Percentiles rank a stretch among this genome's conserved stretches.
Conservation (phyloP, 2,797 vertebrate species). For the Cheirogaleus major region DNA sequence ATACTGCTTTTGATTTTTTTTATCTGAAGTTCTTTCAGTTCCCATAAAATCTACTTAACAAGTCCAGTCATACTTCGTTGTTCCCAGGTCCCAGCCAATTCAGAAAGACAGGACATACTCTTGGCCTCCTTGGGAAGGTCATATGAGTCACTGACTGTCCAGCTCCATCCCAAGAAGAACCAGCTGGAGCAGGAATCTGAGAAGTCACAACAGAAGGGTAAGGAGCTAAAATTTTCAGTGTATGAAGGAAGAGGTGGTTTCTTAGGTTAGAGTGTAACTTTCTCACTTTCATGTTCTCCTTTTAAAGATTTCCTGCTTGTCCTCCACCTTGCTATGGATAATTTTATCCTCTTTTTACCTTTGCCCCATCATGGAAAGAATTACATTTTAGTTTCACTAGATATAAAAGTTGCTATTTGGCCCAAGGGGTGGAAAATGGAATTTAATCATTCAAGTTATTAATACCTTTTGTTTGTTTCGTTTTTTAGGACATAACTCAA, state of each 20-base stretch:
- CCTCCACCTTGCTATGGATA: background rate
- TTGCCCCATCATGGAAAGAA: background rate
- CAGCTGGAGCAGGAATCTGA: background rate
- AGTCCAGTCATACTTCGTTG: background rate
- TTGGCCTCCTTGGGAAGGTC: background rate
- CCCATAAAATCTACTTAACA: background rate
- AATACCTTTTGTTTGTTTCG: background rate
- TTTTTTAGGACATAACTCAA: background rate
- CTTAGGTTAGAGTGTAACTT: background rate
- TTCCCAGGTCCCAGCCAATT: slow-evolving; percentile 15
- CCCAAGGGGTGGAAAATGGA: background rate
- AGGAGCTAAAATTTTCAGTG: background rate
- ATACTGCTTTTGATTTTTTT: background rate
- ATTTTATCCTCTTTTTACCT: background rate
- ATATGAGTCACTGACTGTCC: slow-evolving; percentile 1
- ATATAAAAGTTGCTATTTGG: background rate
- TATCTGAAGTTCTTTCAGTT: background rate
- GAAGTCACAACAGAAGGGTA: slow-evolving; percentile 20
- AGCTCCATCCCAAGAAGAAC: background rate
- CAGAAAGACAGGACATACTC: slow-evolving; percentile 37
- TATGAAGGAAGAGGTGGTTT: background rate
- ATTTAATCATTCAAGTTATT: background rate
- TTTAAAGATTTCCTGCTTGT: background rate
- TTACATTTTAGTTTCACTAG: background rate
- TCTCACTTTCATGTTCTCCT: background rate